Evolutionary conservation across 2,113 vertebrate species (phyloP).

Genomic region (Pitta sordida): DNA sequence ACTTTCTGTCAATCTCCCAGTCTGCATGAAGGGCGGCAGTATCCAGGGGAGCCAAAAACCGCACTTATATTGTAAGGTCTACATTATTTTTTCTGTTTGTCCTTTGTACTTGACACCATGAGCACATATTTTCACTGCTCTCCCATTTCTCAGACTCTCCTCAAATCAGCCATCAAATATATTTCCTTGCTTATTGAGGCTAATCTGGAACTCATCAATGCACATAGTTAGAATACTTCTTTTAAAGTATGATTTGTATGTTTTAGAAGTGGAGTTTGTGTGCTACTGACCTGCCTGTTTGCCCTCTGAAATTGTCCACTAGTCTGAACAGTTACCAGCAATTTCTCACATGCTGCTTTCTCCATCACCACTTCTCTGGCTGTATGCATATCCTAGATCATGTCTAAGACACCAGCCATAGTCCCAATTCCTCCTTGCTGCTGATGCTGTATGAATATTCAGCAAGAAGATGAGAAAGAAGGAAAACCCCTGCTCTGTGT

Average conservation of each 20-base stretch:
- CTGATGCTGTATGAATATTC: accelerated
- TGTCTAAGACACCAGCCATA: neutral
- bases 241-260: neutral
- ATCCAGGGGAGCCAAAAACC: neutral
- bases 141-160: neutral
- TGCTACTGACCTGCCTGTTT: neutral
- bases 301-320: neutral
- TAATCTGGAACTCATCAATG: neutral
- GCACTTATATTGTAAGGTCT: neutral
- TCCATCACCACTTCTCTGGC: neutral
- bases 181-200: neutral
- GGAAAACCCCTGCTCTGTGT: neutral
- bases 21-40: neutral
- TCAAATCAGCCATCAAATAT: neutral
- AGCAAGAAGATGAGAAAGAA: neutral
- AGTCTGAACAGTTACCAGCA: too few species aligned
- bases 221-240: neutral
- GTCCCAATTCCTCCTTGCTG: neutral
- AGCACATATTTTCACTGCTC: neutral
- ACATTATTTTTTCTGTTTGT: neutral
- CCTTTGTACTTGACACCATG: neutral
- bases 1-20: neutral
- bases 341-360: neutral
- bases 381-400: accelerated
- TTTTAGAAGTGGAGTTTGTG: neutral